Conservation (phyloP, 2,888 invertebrate genomes). For the Leptinotarsa rubiginosa region DNA sequence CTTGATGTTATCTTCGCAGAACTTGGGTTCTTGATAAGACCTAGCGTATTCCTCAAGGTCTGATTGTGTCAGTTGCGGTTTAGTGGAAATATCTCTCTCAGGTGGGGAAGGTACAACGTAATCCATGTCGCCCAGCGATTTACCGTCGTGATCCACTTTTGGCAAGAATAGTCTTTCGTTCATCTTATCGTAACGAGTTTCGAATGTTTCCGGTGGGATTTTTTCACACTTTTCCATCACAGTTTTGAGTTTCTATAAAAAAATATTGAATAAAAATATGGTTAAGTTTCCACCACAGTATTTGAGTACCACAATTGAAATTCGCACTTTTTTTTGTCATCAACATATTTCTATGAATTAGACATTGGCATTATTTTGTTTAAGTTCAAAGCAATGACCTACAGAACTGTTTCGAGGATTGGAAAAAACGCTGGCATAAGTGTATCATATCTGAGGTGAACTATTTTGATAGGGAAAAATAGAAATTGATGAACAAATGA, state of each 20-base stretch:
- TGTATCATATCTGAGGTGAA: too few species aligned
- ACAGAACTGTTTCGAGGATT: too few species aligned
- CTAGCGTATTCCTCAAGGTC: slow-evolving; percentile 79
- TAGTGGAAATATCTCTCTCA: slow-evolving; percentile 71
- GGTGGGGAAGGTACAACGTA: slow-evolving; percentile 79
- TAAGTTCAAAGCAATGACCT: neutral
- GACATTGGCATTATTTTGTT: neutral
- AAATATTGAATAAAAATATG: neutral
- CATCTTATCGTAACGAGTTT: slow-evolving; percentile 66
- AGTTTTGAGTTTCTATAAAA: slow-evolving; percentile 72
- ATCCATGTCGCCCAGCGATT: slow-evolving; percentile 72
- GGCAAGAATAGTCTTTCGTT: slow-evolving; percentile 69
- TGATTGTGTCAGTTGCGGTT: slow-evolving; percentile 71
- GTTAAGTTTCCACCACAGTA: too few species aligned
- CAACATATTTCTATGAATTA: neutral
- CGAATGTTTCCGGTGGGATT: slow-evolving; percentile 71
- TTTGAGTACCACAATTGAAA: neutral
- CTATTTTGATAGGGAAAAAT: too few species aligned
- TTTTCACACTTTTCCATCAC: slow-evolving; percentile 78
- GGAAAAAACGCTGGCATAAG: too few species aligned
- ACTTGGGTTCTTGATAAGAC: slow-evolving; percentile 68
- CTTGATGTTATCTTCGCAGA: slow-evolving; percentile 51
- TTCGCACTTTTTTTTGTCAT: neutral
- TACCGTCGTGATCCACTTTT: slow-evolving; percentile 74
- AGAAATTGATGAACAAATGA: too few species aligned